Base-by-base conservation (phyloP, 2,888 invertebrate genomes). In the Folsomia manolachei region DNA sequence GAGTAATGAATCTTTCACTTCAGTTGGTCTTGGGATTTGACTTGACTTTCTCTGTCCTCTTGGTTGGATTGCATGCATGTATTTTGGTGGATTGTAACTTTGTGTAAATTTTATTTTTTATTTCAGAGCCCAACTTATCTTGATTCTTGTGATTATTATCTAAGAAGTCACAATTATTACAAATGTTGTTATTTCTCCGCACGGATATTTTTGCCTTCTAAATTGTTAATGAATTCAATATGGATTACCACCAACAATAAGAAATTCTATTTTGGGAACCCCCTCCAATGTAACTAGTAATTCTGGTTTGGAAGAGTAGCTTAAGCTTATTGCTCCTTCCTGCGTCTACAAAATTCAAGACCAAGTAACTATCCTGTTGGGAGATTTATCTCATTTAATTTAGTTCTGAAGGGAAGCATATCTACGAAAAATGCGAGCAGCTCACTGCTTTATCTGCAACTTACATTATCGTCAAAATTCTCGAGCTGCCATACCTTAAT, bases 1-100 rank as follows among this genome's bases (percentile, higher is more conserved):
- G n/a, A 19, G 65, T 66, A 66, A 66, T 66, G 65, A 66, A 66
- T 66, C 39, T 66, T 66, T 66, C 65, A 66, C 65, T 56, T 19
- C n/a, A 4, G 4, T 14, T 9, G 14, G 39, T 39, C 39, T 39
- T 39, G 4, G 39, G 39, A 14, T 9, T 39, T 39, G 4, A 19
- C 4, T 18, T 21, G 19, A 56, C 56, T 56, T 56, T 56, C 56
- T 21, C 56, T n/a, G 56, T 56, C 56, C 56, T 19, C 56, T 56
- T n/a, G n/a, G n/a, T n/a, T n/a, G n/a, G n/a, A n/a, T n/a, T n/a
- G 4, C 39, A 4, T 39, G 39, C 39, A 4, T 39, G 39, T 4
- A 39, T 39, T 39, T 39, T 4, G 39, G 7, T 39, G 39, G 39
- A n/a, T n/a, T n/a, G n/a, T n/a, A n/a, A n/a, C n/a, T n/a, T n/a